Base-by-base conservation (phyloP, 2,888 invertebrate species). In the Sphaerophoria taeniata region DNA sequence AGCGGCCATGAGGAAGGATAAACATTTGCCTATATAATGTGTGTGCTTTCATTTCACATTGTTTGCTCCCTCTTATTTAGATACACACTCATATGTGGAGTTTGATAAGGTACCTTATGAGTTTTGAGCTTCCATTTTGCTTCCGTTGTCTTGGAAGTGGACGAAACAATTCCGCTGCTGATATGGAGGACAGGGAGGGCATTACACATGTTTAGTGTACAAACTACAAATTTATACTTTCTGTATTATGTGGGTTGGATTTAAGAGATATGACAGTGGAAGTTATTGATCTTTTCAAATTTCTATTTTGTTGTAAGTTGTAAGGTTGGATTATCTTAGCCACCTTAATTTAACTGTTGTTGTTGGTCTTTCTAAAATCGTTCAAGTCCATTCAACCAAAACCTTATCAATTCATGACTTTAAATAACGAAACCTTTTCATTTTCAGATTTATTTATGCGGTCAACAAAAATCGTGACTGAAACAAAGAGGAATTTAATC, bases 401-500 rank as follows among this genome's bases (percentile, higher is more conserved):
- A 24, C 24, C 24, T 24, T 24, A 24, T 24, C 24, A 24, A 24
- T 24, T 24, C 24, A 24, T 24, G 24, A 24, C 24, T 24, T 24
- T n/a, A n/a, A n/a, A n/a, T n/a, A n/a, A n/a, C n/a, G n/a, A n/a
- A n/a, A n/a, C n/a, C n/a, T n/a, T 24, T 24, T 24, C 24, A 43
- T 39, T 9, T 9, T 43, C 43, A 7, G 12, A 7, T 60, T 24
- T 43, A 39, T 36, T 60, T 51, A 49, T 61, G 43, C 12, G 71
- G 81, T 76, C 76, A 81, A 2, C 58, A 3, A 61, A 71, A 73
- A 61, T 83, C 82, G 82, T 83, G 82, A 83, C 78, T 39, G 31
- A 70, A 78, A 83, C 78, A 83, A 83, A 36, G 71, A 55, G n/a
- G 56, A 43, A 4, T 53, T n/a, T 31, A 67, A 36, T 56, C 45